Conservation (phyloP, 2,113 vertebrate species). For the Heterocephalus glaber region DNA sequence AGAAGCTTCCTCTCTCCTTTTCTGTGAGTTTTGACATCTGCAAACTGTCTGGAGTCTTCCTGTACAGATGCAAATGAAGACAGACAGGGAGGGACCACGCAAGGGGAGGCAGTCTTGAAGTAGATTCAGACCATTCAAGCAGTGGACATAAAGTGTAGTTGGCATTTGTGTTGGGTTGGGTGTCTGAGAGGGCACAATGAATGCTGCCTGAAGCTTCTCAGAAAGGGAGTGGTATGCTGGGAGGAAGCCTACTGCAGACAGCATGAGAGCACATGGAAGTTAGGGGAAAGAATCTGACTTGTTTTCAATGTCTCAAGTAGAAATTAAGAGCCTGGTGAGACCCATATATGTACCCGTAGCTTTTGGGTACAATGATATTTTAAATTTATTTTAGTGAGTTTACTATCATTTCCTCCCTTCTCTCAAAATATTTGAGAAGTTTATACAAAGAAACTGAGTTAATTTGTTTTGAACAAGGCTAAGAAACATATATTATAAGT, state of each 20-base stretch:
- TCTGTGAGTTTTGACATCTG: conserved; percentile 77
- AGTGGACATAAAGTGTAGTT: background rate
- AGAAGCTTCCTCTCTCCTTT: conserved; percentile 73
- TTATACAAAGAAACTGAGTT: conserved; percentile 1
- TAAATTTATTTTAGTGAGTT: conserved; percentile 36
- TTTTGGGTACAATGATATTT: background rate
- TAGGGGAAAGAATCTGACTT: background rate
- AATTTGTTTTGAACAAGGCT: conserved; percentile 1
- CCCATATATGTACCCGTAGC: background rate
- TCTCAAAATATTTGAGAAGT: conserved; percentile 17
- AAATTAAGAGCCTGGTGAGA: background rate
- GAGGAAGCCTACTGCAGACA: background rate
- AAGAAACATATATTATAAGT: background rate
- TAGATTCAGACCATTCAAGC: background rate
- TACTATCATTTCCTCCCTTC: background rate
- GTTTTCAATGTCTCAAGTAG: background rate
- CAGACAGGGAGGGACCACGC: background rate
- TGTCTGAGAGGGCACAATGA: background rate
- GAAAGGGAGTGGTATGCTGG: background rate
- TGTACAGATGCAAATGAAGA: conserved; percentile 3
- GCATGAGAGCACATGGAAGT: background rate
- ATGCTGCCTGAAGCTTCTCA: background rate
- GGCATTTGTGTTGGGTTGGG: background rate
- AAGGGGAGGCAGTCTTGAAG: background rate
- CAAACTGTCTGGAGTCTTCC: conserved; percentile 33